phyloP scores from a whole-genome alignment of 2,797 vertebrate genomes.

The Acanthurus lineatus region DNA sequence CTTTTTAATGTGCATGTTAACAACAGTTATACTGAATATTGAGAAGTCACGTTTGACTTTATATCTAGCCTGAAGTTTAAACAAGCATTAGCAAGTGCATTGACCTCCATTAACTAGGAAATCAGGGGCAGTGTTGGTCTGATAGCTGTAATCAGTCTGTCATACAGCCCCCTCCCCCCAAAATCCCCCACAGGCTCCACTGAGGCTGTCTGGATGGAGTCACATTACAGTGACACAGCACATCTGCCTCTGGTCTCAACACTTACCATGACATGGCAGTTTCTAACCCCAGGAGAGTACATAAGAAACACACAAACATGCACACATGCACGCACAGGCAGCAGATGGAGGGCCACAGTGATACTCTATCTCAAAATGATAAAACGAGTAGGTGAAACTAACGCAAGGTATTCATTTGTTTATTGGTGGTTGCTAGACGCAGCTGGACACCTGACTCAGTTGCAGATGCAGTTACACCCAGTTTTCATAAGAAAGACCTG shows the following conservation, averaged over 20 bases:
- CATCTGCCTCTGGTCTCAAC: conserved; percentile 48
- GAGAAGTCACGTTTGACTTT: not conserved
- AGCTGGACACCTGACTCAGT: not conserved
- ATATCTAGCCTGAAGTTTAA: not conserved
- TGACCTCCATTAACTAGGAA: not conserved
- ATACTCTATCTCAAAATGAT: conserved; percentile 50
- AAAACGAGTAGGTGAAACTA: conserved; percentile 44
- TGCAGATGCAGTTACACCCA: not conserved
- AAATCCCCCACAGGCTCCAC: conserved; percentile 8
- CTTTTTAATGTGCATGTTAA: not conserved
- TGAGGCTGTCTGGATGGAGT: conserved; percentile 30
- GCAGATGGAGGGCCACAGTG: conserved; percentile 69
- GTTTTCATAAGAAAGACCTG: not conserved
- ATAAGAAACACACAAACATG: conserved; percentile 36
- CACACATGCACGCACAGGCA: conserved; percentile 10
- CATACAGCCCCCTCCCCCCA: not conserved
- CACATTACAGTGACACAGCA: conserved; percentile 58
- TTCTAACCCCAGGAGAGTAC: conserved; percentile 22
- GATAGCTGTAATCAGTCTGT: conserved; percentile 17
- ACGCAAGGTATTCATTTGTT: conserved; percentile 44
- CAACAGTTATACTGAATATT: not conserved
- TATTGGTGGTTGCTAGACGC: conserved; percentile 35
- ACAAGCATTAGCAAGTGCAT: not conserved
- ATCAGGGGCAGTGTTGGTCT: not conserved
- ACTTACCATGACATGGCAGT: conserved; percentile 48